These are phyloP conservation scores for Lates japonicus DNA, from an alignment of 2,797 vertebrate genomes.

Conservation along the genomic window DNA sequence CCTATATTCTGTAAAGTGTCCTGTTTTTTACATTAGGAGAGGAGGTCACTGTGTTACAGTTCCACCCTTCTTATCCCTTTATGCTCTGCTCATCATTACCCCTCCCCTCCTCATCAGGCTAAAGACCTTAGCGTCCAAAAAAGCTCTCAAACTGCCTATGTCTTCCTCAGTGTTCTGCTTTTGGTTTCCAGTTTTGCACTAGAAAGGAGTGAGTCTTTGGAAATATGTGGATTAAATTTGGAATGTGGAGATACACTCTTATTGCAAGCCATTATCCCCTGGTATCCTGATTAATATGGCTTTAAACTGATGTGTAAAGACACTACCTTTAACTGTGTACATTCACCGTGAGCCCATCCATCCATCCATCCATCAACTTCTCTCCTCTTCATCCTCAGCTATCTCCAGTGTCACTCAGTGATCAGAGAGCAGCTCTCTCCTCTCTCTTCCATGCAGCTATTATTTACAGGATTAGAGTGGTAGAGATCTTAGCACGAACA, in stretches of 20 bases:
- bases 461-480: conserved; percentile 96
- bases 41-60: no score
- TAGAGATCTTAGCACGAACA: conserved; percentile 89
- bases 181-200: not conserved
- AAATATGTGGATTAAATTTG: not conserved
- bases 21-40: no score
- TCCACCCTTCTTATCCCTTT: no score
- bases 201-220: not conserved
- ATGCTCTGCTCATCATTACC: no score
- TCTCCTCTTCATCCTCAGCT: conserved; percentile 29
- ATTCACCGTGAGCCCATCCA: not conserved
- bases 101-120: no score
- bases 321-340: conserved; percentile 2
- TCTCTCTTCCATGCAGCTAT: conserved; percentile 77
- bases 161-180: no score
- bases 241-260: not conserved
- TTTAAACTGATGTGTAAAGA: not conserved
- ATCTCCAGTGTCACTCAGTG: conserved; percentile 59
- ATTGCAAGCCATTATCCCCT: conserved; percentile 3
- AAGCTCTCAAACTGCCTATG: no score
- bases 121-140: no score
- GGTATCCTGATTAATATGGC: not conserved
- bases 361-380: conserved; percentile 16
- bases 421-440: conserved; percentile 58
- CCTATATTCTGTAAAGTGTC: no score